Evolutionary conservation across 2,113 vertebrate species (phyloP).

Genomic region (Equus przewalskii): DNA sequence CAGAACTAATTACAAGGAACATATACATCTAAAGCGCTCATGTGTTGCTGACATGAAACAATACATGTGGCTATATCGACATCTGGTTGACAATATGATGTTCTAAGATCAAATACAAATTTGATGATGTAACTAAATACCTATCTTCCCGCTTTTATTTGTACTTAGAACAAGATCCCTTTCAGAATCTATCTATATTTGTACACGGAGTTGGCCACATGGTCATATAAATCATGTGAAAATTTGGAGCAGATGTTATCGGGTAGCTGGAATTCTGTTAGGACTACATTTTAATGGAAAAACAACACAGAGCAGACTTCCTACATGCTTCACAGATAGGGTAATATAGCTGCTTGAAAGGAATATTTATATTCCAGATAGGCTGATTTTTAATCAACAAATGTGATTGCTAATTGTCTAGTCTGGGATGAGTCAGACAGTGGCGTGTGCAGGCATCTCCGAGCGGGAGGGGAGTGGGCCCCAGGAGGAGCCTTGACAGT

Average conservation of each 20-base stretch:
- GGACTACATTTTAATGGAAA: slow-evolving; percentile 73
- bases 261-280: slow-evolving; percentile 68
- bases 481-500: slow-evolving; percentile 60
- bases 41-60: slow-evolving; percentile 22
- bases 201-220: background rate
- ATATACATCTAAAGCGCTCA: background rate
- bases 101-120: slow-evolving; percentile 30
- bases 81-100: slow-evolving; percentile 57
- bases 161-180: slow-evolving; percentile 24
- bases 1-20: slow-evolving; percentile 42
- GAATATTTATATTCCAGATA: slow-evolving; percentile 72
- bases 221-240: slow-evolving; percentile 76
- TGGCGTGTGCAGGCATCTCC: background rate
- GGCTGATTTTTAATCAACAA: slow-evolving; percentile 66
- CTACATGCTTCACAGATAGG: slow-evolving; percentile 71
- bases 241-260: slow-evolving; percentile 81
- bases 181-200: slow-evolving; percentile 34
- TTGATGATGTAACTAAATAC: slow-evolving; percentile 57
- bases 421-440: slow-evolving; percentile 81
- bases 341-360: slow-evolving; percentile 81
- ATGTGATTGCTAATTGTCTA: slow-evolving; percentile 74
- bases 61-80: background rate
- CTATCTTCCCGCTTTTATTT: slow-evolving; percentile 54
- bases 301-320: slow-evolving; percentile 59
- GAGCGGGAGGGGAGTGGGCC: background rate